Conservation (phyloP, 2,797 vertebrate genomes). For the Amniataba percoides region DNA sequence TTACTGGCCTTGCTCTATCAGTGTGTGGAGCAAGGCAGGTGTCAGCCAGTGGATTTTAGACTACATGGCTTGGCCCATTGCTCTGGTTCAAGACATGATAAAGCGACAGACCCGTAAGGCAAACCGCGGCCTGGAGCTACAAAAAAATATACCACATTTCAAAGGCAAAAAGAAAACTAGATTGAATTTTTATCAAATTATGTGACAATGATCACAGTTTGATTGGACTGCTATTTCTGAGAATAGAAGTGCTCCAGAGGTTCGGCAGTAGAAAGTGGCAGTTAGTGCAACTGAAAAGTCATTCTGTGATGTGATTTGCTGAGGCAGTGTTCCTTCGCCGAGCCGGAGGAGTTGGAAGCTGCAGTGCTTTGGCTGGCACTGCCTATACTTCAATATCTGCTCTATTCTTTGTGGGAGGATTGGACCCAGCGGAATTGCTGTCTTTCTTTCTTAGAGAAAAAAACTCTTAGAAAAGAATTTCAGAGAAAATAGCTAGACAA, state of each 20-base stretch:
- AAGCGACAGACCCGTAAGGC: constrained; percentile 35
- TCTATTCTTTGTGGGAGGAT: constrained; percentile 83
- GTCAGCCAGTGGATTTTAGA: constrained; percentile 54
- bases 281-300: constrained; percentile 72
- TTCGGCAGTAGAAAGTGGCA: constrained; percentile 70
- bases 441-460: constrained; percentile 72
- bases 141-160: constrained; percentile 46
- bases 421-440: constrained; percentile 80
- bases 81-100: constrained; percentile 56
- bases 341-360: constrained; percentile 77
- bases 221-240: constrained; percentile 71
- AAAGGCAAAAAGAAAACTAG: constrained; percentile 54
- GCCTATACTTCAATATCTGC: constrained; percentile 81
- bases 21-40: constrained; percentile 46
- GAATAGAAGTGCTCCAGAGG: constrained; percentile 70
- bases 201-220: constrained; percentile 69
- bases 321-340: constrained; percentile 77
- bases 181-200: constrained; percentile 77
- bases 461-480: constrained; percentile 75
- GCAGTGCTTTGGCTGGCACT: constrained; percentile 73
- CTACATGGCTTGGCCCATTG: constrained; percentile 52
- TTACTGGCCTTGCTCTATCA: constrained; percentile 73
- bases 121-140: constrained; percentile 33
- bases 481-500: constrained; percentile 69
- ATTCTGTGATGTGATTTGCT: constrained; percentile 82